Evolutionary conservation across 2,113 vertebrate species (phyloP).

Genomic region (human (Homo sapiens)): DNA sequence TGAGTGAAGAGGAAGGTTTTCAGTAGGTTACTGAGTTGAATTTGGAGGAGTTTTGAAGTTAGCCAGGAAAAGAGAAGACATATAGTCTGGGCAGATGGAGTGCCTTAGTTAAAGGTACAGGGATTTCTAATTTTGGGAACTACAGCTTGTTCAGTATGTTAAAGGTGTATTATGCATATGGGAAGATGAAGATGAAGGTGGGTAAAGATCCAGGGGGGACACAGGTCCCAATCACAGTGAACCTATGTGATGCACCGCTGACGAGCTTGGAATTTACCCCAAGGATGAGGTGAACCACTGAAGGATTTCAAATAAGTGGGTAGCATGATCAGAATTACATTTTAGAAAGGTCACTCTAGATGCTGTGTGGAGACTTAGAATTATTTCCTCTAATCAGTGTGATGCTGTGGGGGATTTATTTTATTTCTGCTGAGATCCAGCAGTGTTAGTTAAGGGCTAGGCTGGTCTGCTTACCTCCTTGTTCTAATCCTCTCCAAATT

Average conservation of each 20-base stretch:
- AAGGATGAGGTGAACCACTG: background rate
- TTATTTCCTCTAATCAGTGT: background rate
- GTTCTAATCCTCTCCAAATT: background rate
- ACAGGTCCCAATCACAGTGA: background rate
- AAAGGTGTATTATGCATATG: background rate
- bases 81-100: background rate
- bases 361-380: conserved; percentile 21
- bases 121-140: background rate
- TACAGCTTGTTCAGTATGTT: background rate
- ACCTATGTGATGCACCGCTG: background rate
- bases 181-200: background rate
- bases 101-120: background rate
- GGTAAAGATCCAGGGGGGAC: background rate
- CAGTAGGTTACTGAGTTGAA: background rate
- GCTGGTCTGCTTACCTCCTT: background rate
- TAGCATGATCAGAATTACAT: conserved; percentile 25
- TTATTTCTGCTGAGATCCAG: conserved; percentile 27
- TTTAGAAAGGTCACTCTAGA: conserved; percentile 49
- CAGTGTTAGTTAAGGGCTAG: background rate
- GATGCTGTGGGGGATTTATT: background rate
- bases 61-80: background rate
- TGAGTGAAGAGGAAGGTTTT: background rate
- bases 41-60: background rate
- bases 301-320: background rate
- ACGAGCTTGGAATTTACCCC: background rate